These are phyloP conservation scores for Liopterus haemorrhoidalis DNA, from an alignment of 2,888 invertebrate species.

Conservation along the genomic window DNA sequence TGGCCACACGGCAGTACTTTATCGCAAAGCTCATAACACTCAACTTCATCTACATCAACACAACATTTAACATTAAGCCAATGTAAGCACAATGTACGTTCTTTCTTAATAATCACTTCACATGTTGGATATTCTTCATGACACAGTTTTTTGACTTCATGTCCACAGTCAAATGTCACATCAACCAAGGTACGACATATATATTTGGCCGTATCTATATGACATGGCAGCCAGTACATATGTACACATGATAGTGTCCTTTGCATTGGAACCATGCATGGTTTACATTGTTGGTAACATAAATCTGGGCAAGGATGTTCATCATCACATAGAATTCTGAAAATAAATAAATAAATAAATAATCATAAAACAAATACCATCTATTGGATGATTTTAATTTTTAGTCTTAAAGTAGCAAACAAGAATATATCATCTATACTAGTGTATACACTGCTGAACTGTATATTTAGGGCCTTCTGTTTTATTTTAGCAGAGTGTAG, in stretches of 20 bases:
- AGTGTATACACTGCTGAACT: too few relatives aligned
- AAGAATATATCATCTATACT: too few relatives aligned
- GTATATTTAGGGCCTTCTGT: too few relatives aligned
- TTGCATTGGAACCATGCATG: constrained; percentile 44
- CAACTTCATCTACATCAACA: constrained; percentile 41
- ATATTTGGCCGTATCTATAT: constrained; percentile 43
- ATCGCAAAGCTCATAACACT: constrained; percentile 49
- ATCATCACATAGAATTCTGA: constrained; percentile 47
- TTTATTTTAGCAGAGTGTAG: too few relatives aligned
- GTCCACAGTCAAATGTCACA: constrained; percentile 38
- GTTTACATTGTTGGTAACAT: constrained; percentile 47
- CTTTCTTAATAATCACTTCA: constrained; percentile 45
- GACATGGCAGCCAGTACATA: constrained; percentile 45
- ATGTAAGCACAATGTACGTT: constrained; percentile 49
- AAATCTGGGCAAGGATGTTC: constrained; percentile 49
- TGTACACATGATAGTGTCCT: constrained; percentile 51
- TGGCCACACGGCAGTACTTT: constrained; percentile 49
- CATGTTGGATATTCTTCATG: constrained; percentile 47
- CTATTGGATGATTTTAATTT: too few relatives aligned
- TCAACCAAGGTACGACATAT: constrained; percentile 37
- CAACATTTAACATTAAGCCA: constrained; percentile 43
- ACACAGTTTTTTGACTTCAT: constrained; percentile 47
- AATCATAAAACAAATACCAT: too few relatives aligned
- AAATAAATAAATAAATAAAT: constrained; percentile 25
- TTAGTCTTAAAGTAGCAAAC: neutral